Conservation (phyloP, 2,888 invertebrate species). For the Chymomyza fuscimana region DNA sequence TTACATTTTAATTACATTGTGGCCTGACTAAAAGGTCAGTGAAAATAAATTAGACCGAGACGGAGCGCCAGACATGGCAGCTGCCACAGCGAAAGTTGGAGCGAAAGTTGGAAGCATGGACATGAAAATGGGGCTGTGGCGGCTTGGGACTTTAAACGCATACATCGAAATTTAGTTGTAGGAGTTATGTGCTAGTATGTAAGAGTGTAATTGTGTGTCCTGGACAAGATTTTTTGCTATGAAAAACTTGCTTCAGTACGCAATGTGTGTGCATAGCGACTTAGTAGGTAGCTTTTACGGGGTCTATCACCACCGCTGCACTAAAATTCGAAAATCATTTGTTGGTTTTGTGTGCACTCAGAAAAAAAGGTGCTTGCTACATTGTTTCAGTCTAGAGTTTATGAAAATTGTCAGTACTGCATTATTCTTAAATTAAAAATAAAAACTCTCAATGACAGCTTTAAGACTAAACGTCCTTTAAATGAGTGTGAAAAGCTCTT, state of each 20-base stretch:
- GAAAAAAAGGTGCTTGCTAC: too few relatives aligned
- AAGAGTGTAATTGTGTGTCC: neutral
- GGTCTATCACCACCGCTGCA: too few relatives aligned
- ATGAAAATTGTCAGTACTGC: too few relatives aligned
- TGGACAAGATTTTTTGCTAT: constrained; percentile 27
- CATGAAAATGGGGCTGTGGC: constrained; percentile 14
- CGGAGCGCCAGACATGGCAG: neutral
- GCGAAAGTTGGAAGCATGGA: neutral
- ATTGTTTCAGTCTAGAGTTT: too few relatives aligned
- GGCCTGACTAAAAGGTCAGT: constrained; percentile 37
- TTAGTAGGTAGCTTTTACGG: too few relatives aligned
- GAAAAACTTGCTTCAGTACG: neutral
- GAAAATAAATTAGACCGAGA: constrained; percentile 39
- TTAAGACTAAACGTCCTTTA: too few relatives aligned
- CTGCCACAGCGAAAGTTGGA: neutral
- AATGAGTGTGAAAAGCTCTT: too few relatives aligned
- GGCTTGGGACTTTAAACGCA: neutral
- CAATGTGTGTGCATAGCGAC: too few relatives aligned
- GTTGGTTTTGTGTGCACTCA: too few relatives aligned
- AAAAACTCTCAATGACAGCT: too few relatives aligned
- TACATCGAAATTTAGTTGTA: neutral
- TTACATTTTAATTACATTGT: constrained; percentile 59
- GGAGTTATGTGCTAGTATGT: neutral
- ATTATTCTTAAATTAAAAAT: too few relatives aligned
- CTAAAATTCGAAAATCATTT: too few relatives aligned